Base-by-base conservation (phyloP, 2,113 vertebrate species). In the Phocoena phocoena region DNA sequence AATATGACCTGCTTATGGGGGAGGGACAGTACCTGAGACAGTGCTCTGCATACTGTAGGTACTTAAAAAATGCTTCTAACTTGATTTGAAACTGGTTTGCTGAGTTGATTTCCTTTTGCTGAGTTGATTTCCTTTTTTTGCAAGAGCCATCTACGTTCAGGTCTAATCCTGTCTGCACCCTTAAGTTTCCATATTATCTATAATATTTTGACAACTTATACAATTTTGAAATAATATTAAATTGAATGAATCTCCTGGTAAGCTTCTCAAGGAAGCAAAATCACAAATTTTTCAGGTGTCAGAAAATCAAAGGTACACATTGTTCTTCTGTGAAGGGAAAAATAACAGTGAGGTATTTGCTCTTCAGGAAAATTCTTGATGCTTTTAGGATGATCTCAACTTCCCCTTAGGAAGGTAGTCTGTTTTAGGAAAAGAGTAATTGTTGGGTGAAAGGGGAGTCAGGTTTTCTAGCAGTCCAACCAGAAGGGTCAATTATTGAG, bases 321-420 rank as follows among this genome's bases (percentile, higher is more conserved):
- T 93, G 65, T 93, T 96, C 33, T 91, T 67, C 62, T 71, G 47
- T 8, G 53, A 82, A 86, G 82, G 63, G n/a, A 96, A 95, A 67
- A 88, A 41, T 36, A 70, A 87, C 76, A 92, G 67, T 41, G 47
- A 55, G 8, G 8, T n/a, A 41, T 91, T 84, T 85, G 53, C 47
- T 77, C 31, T 77, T 95, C 15, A 81, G 63, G 68, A 93, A 79
- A 91, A 77, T 91, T 88, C 71, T 80, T 93, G 71, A 55, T 93
- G 81, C 55, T 96, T 95, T 95, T 73, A 83, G 62, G 71, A 86
- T 94, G 89, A 94, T 73, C 70, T 96, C 86, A 92, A 41, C 73
- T 92, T 96, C 95, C 86, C n/a, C 60, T 85, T 84, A 82, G 86
- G 89, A 97, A 93, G 65, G 79, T 68, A 58, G 67, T 44, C 21